Conservation (phyloP, 2,797 vertebrate genomes). For the Eulemur mongoz region DNA sequence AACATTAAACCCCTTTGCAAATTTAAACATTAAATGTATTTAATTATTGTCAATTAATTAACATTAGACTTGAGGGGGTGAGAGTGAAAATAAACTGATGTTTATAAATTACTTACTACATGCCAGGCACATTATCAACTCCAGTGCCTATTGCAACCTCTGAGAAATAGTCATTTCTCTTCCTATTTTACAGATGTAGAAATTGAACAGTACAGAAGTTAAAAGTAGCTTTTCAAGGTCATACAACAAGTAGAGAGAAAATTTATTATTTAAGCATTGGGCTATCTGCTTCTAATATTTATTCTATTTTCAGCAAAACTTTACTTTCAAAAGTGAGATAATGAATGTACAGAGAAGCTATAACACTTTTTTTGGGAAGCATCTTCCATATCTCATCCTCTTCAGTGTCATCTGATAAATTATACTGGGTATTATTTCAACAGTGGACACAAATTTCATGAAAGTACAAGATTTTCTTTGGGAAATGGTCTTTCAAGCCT, state of each 20-base stretch:
- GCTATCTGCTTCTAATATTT: not conserved
- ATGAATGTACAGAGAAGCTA: not conserved
- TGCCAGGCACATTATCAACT: not conserved
- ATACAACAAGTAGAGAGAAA: not conserved
- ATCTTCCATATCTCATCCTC: not conserved
- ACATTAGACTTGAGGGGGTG: not conserved
- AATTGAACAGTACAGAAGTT: not conserved
- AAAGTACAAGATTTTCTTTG: not conserved
- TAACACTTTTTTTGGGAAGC: not conserved
- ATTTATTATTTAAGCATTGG: not conserved
- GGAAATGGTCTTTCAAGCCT: not conserved
- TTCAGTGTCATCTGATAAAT: not conserved
- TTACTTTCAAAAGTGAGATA: not conserved
- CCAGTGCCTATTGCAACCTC: not conserved
- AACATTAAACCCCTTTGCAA: not conserved
- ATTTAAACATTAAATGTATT: not conserved
- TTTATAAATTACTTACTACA: slow-evolving; percentile 7
- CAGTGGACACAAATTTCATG: not conserved
- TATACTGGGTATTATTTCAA: not conserved
- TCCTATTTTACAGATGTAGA: not conserved
- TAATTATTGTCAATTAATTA: slow-evolving; percentile 3
- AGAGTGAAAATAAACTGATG: not conserved
- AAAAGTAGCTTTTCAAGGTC: not conserved
- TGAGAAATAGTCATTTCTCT: not conserved
- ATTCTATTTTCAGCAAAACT: not conserved